Evolutionary conservation across 2,888 invertebrate species (phyloP), one percentile per base, ranked within the genome.

Genomic region (Phasia obesa): DNA sequence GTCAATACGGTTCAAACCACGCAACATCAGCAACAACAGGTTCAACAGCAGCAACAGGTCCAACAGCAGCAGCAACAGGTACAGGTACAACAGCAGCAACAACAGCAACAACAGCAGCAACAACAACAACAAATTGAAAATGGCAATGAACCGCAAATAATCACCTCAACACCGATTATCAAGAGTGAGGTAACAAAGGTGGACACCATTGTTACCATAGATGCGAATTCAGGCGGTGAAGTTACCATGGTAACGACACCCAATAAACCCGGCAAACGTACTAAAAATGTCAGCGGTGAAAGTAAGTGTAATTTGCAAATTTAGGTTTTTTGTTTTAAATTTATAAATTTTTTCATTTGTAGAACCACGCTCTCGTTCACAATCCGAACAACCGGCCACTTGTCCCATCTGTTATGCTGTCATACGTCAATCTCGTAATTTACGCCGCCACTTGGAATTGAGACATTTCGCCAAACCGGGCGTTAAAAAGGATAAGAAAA

Each of bases 341-440:
- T 35, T 9, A 4, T 35, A 11, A 11, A 35, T 35, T 47, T 23
- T 31, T 31, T 31, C 7, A 13, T 11, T 49, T 85, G 0, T 75
- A 92, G 91, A 92, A 85, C 92, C 92, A 31, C 92, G 93, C 85
- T 91, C 92, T 67, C 92, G 93, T 74, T 93, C 93, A 23, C 93
- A 93, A 85, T 93, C 93, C 13, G 93, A 93, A 87, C 93, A 93
- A 89, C 93, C 93, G 42, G 93, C 93, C 23, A 92, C 93, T 59
- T 93, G 93, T 89, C 93, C 93, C 27, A 91, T 93, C 35, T 94
- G 93, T 85, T 93, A 93, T 84, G 93, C 93, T 65, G 92, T 93
- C 62, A 91, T 94, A 42, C 91, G 93, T 80, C 93, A 94, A 88
- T 93, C 93, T 5, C 91, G 94, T 75, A 94, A 94, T 87, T 88